These are phyloP conservation scores for Charaxes varanes DNA, from an alignment of 1,140 invertebrate genomes.

Conservation along the genomic window DNA sequence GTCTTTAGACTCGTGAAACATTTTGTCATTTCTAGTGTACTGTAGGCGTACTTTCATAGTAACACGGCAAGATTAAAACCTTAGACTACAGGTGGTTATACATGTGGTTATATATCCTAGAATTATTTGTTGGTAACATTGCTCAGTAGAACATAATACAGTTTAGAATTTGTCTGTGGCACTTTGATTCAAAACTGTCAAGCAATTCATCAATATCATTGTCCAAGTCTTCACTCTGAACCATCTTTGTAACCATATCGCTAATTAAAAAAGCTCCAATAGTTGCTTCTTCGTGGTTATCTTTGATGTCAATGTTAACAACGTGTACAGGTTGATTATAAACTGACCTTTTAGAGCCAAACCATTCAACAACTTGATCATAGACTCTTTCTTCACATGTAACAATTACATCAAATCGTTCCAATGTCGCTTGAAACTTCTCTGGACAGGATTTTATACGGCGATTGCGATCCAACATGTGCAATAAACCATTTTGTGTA, in stretches of 20 bases:
- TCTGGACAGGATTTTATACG: slow-evolving; percentile 96
- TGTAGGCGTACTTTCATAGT: too few relatives aligned
- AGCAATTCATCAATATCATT: slow-evolving; percentile 98
- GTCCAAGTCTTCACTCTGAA: slow-evolving; percentile 94
- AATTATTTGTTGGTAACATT: too few relatives aligned
- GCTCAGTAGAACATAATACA: slow-evolving; percentile 94
- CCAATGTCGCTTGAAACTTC: slow-evolving; percentile 92
- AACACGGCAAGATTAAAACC: too few relatives aligned
- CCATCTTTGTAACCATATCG: slow-evolving; percentile 93
- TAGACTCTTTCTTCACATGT: slow-evolving; percentile 99
- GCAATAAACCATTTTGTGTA: slow-evolving; percentile 98
- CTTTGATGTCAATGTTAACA: slow-evolving; percentile 99
- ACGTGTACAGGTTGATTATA: slow-evolving; percentile 94
- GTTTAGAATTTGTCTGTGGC: slow-evolving; percentile 91
- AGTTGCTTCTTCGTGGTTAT: slow-evolving; percentile 99
- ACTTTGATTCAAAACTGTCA: slow-evolving; percentile 95
- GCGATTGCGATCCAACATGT: slow-evolving; percentile 98
- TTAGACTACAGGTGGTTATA: too few relatives aligned
- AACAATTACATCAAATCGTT: slow-evolving; percentile 97
- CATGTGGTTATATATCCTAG: too few relatives aligned
- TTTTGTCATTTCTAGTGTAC: too few relatives aligned
- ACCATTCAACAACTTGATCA: slow-evolving; percentile 91
- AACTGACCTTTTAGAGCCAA: slow-evolving; percentile 81
- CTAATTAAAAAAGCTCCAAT: slow-evolving; percentile 99
- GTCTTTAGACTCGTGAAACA: too few relatives aligned